phyloP scores from a whole-genome alignment of 1,140 invertebrate species.

The Solen grandis region DNA sequence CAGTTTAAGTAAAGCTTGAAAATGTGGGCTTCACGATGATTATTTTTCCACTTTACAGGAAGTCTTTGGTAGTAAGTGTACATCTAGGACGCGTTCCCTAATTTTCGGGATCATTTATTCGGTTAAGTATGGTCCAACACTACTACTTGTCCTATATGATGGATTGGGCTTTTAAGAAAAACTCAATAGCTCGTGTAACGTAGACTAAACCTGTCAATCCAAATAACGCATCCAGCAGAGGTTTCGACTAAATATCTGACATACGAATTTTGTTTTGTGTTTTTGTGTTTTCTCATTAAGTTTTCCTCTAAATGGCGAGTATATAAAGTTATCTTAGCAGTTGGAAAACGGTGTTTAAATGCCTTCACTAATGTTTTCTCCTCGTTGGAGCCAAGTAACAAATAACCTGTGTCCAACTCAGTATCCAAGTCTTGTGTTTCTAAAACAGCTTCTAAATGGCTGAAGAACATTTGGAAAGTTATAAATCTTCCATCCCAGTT shows the following conservation, averaged over 20 bases:
- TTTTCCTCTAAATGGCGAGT: conserved; percentile 32
- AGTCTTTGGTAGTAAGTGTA: not conserved
- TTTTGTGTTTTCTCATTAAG: not conserved
- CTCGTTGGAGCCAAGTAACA: conserved; percentile 24
- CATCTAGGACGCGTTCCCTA: conserved; percentile 1
- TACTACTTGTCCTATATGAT: not conserved
- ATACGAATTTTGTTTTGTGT: conserved; percentile 25
- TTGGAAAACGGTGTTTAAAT: not conserved
- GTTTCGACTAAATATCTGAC: not conserved
- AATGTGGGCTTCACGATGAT: conserved; percentile 3
- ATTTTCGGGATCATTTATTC: not conserved
- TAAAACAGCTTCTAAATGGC: not conserved
- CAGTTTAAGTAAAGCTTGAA: conserved; percentile 1
- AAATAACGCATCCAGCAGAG: not conserved
- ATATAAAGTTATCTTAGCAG: conserved; percentile 4
- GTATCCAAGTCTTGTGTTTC: not conserved
- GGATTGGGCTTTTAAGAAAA: not conserved
- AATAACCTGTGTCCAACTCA: not conserved
- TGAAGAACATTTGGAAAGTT: conserved; percentile 11
- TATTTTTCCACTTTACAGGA: conserved; percentile 14
- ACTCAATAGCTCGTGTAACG: not conserved
- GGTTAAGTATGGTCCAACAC: not conserved
- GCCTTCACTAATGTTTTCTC: conserved; percentile 35
- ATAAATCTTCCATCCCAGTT: conserved; percentile 29
- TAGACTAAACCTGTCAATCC: not conserved